These are phyloP conservation scores for Bombus pyrosoma DNA, from an alignment of 1,140 invertebrate genomes.

Conservation along the genomic window DNA sequence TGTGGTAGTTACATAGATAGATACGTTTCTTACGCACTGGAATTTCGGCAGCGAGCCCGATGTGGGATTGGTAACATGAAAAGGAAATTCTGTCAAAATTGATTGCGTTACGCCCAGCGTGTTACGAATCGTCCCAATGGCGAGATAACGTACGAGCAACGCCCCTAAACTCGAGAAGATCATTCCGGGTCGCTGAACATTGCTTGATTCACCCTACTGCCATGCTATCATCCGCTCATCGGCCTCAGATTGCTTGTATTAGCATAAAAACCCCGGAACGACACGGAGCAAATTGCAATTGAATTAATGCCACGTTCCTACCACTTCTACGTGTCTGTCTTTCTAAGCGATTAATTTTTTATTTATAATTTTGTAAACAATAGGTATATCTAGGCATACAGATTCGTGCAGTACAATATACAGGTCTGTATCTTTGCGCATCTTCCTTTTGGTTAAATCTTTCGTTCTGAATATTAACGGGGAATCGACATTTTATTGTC, in stretches of 20 bases:
- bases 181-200: constrained; percentile 68
- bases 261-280: constrained; percentile 55
- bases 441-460: neutral
- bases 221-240: constrained; percentile 48
- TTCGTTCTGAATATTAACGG: neutral
- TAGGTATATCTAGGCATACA: too few species aligned
- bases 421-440: neutral
- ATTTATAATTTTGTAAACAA: too few species aligned
- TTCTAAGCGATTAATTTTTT: neutral
- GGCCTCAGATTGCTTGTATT: constrained; percentile 66
- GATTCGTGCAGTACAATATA: rapidly evolving
- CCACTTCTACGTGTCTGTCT: too few species aligned
- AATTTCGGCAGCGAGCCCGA: too few species aligned
- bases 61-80: neutral
- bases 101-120: constrained; percentile 52
- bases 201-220: constrained; percentile 47
- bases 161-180: constrained; percentile 64
- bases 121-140: constrained; percentile 59
- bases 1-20: neutral
- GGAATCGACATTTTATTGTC: neutral
- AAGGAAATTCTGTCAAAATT: constrained; percentile 50
- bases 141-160: constrained; percentile 65
- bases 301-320: constrained; percentile 35
- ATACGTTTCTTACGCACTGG: neutral
- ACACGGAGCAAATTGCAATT: constrained; percentile 59